These are phyloP conservation scores for Enteromius viviparus DNA, from an alignment of 2,797 vertebrate genomes.

Conservation along the genomic window DNA sequence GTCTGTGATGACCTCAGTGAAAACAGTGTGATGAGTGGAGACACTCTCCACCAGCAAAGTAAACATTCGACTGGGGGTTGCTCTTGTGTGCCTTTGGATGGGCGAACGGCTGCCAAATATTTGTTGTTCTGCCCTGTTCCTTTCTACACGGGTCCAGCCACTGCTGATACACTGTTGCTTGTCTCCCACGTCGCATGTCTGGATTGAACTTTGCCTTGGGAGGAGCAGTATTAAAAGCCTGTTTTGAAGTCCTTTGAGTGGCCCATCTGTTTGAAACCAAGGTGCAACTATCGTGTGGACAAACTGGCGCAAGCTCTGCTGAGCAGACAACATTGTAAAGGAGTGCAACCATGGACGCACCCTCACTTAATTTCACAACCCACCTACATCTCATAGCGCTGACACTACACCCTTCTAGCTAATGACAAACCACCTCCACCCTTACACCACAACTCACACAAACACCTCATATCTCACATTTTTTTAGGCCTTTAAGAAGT, in stretches of 20 bases:
- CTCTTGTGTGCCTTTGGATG: slow-evolving; percentile 53
- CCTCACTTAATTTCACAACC: slow-evolving; percentile 74
- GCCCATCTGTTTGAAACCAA: slow-evolving; percentile 50
- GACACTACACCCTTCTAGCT: slow-evolving; percentile 61
- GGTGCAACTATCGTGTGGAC: slow-evolving; percentile 41
- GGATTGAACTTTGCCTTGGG: slow-evolving; percentile 55
- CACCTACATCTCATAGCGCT: slow-evolving; percentile 50
- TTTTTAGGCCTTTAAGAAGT: not conserved
- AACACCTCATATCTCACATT: slow-evolving; percentile 27
- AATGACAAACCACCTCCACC: slow-evolving; percentile 64
- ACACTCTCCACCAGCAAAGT: slow-evolving; percentile 48
- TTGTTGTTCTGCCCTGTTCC: slow-evolving; percentile 58
- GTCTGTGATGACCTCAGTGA: slow-evolving; percentile 66
- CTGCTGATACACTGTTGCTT: slow-evolving; percentile 45
- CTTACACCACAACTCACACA: slow-evolving; percentile 49
- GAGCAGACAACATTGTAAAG: slow-evolving; percentile 71
- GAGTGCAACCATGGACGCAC: slow-evolving; percentile 73
- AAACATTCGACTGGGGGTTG: slow-evolving; percentile 52
- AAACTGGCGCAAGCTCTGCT: slow-evolving; percentile 64
- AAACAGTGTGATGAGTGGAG: slow-evolving; percentile 58
- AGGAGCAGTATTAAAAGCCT: slow-evolving; percentile 39
- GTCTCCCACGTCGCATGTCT: slow-evolving; percentile 51
- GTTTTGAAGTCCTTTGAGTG: slow-evolving; percentile 25
- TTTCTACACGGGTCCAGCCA: slow-evolving; percentile 42
- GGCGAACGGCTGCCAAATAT: slow-evolving; percentile 57